These are phyloP conservation scores for Rhinichthys klamathensis DNA, from an alignment of 2,113 vertebrate genomes.

Conservation along the genomic window DNA sequence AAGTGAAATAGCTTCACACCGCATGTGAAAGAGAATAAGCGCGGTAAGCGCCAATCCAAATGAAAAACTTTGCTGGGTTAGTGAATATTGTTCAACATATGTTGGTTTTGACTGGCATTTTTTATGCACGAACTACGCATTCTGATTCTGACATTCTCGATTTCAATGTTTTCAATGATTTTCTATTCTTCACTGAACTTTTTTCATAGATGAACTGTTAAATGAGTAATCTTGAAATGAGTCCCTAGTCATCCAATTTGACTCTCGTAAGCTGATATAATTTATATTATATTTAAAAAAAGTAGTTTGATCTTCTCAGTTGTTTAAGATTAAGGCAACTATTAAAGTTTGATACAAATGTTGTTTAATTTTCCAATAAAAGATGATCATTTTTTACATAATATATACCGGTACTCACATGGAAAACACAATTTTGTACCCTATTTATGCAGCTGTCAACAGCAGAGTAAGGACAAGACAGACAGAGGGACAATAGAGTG, in stretches of 20 bases:
- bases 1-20: not conserved
- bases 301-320: too few species aligned
- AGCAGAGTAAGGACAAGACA: not conserved
- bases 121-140: not conserved
- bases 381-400: too few species aligned
- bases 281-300: too few species aligned
- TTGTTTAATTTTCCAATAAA: too few species aligned
- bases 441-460: not conserved
- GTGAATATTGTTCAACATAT: not conserved
- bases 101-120: not conserved
- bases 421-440: not conserved
- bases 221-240: not conserved
- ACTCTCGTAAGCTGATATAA: too few species aligned
- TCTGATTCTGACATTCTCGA: not conserved
- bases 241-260: too few species aligned
- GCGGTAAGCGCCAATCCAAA: not conserved
- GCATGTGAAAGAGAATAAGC: not conserved
- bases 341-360: too few species aligned
- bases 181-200: not conserved
- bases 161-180: not conserved
- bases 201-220: not conserved
- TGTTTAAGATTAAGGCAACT: too few species aligned
- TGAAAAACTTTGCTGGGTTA: not conserved
- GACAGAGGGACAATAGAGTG: slow-evolving; percentile 21
- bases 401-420: too few species aligned